A percentile compares a stretch with the other conserved stretches of the same genome.
These are phyloP conservation scores for Protonemura montana DNA, from an alignment of 2,888 invertebrate species.

Conservation along the genomic window DNA sequence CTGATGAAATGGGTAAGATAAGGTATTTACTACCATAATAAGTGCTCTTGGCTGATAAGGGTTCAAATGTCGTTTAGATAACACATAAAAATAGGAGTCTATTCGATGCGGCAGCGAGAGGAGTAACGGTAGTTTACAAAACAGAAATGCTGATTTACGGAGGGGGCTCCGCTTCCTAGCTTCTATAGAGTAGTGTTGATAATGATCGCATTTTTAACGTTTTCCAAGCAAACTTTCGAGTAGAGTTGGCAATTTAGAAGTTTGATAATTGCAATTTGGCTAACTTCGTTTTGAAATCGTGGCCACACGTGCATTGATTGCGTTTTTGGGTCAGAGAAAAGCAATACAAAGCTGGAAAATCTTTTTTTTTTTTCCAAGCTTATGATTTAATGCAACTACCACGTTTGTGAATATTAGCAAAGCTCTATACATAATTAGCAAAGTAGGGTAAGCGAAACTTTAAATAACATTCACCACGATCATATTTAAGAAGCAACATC, in stretches of 20 bases:
- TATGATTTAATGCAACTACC: too few relatives aligned
- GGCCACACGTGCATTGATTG: neutral
- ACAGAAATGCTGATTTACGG: neutral
- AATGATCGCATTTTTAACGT: conserved; percentile 7
- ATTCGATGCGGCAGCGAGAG: neutral
- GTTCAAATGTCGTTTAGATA: conserved; percentile 7
- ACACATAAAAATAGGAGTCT: conserved; percentile 5
- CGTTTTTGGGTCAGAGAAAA: neutral
- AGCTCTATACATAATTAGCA: too few relatives aligned
- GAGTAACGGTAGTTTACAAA: neutral
- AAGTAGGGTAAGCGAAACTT: too few relatives aligned
- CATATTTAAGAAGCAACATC: too few relatives aligned
- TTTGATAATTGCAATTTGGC: conserved; percentile 1
- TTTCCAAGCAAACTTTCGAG: neutral
- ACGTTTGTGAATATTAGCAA: too few relatives aligned
- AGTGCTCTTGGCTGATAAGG: neutral
- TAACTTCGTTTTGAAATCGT: neutral
- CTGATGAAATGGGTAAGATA: neutral
- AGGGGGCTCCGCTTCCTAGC: neutral
- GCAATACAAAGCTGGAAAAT: too few relatives aligned
- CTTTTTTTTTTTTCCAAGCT: too few relatives aligned
- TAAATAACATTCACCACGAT: too few relatives aligned
- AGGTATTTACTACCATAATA: conserved; percentile 2
- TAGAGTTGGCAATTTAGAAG: neutral
- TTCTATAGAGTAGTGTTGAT: neutral